These are phyloP conservation scores for Albula glossodonta DNA, from an alignment of 2,113 vertebrate species.

Conservation along the genomic window DNA sequence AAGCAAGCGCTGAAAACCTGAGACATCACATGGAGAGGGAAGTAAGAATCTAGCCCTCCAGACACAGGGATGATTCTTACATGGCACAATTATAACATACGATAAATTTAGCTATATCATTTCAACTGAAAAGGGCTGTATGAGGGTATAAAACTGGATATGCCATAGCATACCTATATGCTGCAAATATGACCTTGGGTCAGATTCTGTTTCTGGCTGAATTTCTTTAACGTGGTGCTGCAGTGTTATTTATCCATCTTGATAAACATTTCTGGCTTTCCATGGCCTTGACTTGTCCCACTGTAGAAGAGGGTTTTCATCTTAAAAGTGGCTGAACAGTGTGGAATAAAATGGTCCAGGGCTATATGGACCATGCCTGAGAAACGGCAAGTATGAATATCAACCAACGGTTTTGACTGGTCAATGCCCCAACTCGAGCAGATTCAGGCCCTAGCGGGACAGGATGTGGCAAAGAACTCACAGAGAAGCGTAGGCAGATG, in stretches of 20 bases:
- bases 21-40: neutral
- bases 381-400: neutral
- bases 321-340: no score
- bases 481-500: constrained; percentile 80
- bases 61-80: neutral
- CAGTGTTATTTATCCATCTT: neutral
- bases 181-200: neutral
- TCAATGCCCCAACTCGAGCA: neutral
- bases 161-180: neutral
- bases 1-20: neutral
- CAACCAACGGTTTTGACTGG: neutral
- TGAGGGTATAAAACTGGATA: neutral
- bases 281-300: no score
- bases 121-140: neutral
- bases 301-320: no score
- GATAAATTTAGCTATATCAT: neutral
- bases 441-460: neutral
- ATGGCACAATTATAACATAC: neutral
- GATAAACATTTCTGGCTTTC: neutral
- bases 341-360: no score
- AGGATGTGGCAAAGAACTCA: constrained; percentile 53
- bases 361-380: neutral
- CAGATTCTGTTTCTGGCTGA: neutral
- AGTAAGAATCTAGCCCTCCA: neutral
- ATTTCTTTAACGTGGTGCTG: neutral